These are phyloP conservation scores for Micrasema longulum DNA, from an alignment of 1,140 invertebrate genomes.

Conservation along the genomic window DNA sequence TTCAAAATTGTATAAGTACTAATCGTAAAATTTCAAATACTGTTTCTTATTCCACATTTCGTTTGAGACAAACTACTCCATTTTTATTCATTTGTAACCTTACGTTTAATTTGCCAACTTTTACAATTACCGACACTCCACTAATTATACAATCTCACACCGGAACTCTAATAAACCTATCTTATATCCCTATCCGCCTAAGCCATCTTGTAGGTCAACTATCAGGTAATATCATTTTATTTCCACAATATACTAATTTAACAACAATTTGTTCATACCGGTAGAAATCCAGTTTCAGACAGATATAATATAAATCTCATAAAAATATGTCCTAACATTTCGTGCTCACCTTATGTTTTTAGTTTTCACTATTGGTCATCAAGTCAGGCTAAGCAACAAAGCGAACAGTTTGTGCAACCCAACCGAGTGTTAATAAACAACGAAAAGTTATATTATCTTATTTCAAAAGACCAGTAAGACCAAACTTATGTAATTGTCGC, in stretches of 20 bases:
- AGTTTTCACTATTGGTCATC: neutral
- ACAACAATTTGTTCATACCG: neutral
- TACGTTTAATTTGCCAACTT: too few species aligned
- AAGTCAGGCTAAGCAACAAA: conserved; percentile 22
- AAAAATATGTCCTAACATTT: conserved; percentile 19
- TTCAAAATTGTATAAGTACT: too few species aligned
- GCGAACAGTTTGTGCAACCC: conserved; percentile 3
- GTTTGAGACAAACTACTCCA: too few species aligned
- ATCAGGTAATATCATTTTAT: too few species aligned
- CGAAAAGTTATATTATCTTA: conserved; percentile 11
- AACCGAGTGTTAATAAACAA: neutral
- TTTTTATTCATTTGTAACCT: too few species aligned
- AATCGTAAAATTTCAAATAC: too few species aligned
- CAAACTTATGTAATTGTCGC: conserved; percentile 25
- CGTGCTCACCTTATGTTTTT: conserved; percentile 19
- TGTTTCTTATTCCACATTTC: too few species aligned
- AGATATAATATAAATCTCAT: neutral
- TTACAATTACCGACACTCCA: too few species aligned
- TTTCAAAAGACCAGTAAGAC: conserved; percentile 22
- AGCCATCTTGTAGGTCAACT: too few species aligned
- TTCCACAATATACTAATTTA: neutral
- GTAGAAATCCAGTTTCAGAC: neutral
- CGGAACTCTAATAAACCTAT: too few species aligned
- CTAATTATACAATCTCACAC: too few species aligned
- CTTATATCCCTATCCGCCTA: too few species aligned